These are phyloP conservation scores for Florisuga fusca DNA, from an alignment of 2,797 vertebrate species.

Conservation along the genomic window DNA sequence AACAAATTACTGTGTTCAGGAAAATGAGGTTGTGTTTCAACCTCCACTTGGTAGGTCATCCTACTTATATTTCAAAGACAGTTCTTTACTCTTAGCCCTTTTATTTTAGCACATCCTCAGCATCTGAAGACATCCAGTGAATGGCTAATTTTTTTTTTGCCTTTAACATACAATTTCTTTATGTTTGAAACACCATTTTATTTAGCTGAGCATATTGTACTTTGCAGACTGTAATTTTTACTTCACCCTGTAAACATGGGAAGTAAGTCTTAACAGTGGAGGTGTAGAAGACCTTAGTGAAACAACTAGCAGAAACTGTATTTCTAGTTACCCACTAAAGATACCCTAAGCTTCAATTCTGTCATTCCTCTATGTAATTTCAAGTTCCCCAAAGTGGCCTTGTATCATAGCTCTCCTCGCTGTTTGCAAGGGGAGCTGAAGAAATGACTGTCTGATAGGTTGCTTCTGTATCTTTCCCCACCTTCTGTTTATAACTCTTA, in stretches of 20 bases:
- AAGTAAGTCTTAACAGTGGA: neutral
- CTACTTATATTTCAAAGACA: neutral
- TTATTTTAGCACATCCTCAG: neutral
- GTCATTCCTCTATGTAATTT: neutral
- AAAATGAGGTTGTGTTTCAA: slow-evolving; percentile 11
- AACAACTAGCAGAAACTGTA: neutral
- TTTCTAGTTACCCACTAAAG: neutral
- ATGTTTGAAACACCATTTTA: neutral
- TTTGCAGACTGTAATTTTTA: neutral
- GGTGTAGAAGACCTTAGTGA: neutral
- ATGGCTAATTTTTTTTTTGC: neutral
- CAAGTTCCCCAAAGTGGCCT: neutral
- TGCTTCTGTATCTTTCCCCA: neutral
- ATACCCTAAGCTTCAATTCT: neutral
- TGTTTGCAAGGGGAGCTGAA: neutral
- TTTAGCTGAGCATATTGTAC: neutral
- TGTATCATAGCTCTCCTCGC: neutral
- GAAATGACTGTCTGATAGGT: neutral
- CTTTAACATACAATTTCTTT: neutral
- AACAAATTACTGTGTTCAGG: neutral
- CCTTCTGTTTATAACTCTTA: neutral
- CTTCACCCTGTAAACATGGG: neutral
- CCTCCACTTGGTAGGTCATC: neutral
- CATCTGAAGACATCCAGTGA: neutral
- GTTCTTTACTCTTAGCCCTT: neutral